Evolutionary conservation across 1,140 invertebrate species (phyloP).

Genomic region (Alviniconcha marisindica): DNA sequence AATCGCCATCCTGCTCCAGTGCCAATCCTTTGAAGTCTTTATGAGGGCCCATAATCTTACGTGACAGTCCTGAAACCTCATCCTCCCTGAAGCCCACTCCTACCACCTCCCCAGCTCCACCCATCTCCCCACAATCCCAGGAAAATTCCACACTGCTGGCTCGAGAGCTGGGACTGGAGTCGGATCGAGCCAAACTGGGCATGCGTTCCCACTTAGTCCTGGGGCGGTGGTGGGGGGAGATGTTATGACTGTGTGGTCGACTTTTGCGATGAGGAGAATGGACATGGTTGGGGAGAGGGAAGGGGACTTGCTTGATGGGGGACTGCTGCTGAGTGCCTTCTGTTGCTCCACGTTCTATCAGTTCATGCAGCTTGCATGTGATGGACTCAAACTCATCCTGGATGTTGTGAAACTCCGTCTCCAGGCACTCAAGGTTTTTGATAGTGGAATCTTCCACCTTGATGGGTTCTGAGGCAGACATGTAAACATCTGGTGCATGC

Average conservation of each 20-base stretch:
- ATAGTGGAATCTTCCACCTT: constrained; percentile 47
- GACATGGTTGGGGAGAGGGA: not conserved
- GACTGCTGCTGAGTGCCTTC: constrained; percentile 22
- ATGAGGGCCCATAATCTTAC: not conserved
- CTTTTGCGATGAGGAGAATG: constrained; percentile 6
- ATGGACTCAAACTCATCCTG: constrained; percentile 68
- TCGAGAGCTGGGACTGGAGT: constrained; percentile 47
- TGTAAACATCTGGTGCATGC: constrained; percentile 24
- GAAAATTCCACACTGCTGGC: constrained; percentile 57
- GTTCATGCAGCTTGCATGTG: constrained; percentile 57
- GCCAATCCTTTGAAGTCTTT: no score
- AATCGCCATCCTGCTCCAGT: no score
- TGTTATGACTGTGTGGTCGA: not conserved
- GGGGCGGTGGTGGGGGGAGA: constrained; percentile 20
- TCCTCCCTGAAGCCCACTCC: constrained; percentile 3
- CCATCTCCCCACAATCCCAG: constrained; percentile 55
- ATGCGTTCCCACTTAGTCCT: constrained; percentile 49
- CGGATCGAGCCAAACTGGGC: constrained; percentile 43
- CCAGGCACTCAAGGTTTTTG: constrained; percentile 62
- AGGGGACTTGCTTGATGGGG: constrained; percentile 13
- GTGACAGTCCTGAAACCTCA: not conserved
- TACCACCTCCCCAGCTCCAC: constrained; percentile 26
- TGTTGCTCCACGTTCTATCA: constrained; percentile 50
- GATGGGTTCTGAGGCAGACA: constrained; percentile 36
- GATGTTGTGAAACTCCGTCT: constrained; percentile 67